Base-by-base conservation (phyloP, 2,113 vertebrate species). In the Hippocampus abdominalis region DNA sequence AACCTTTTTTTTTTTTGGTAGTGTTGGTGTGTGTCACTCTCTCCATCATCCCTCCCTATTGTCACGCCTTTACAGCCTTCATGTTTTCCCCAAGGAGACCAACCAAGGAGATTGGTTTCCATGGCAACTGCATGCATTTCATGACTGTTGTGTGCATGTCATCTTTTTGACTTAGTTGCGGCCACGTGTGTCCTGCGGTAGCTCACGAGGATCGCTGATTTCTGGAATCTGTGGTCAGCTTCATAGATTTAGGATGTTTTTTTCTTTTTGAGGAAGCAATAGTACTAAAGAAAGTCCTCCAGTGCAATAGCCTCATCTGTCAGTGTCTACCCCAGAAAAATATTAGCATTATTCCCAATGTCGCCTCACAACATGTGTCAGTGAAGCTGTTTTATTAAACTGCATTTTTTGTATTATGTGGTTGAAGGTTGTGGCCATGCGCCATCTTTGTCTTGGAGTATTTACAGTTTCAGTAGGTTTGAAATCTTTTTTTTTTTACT, bases 71-170 rank as follows among this genome's bases (percentile, higher is more conserved):
- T 20, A 32, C 65, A n/a, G 61, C 51, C 25, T 23, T 16, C 57
- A 15, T 9, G 0, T 64, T 70, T 76, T 65, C 59, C 42, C 2
- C 32, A 46, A 54, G 70, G 32, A 36, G 32, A 36, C 32, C 32
- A 36, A 36, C 2, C 32, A 46, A 54, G 70, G 77, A 77, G 72
- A 69, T 3, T 1, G 68, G 88, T 88, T 80, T 81, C 87, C 77
- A 79, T 86, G 83, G 67, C 64, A 81, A 88, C 72, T 12, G 11
- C 23, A 10, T 54, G 57, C 69, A 70, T 81, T 74, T 77, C 69
- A 73, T 66, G 63, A 64, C 61, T 13, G 63, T 72, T 39, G n/a
- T n/a, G 21, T 44, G 71, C 62, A 15, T 40, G 25, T 72, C 29
- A 68, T 27, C 42, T 68, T 49, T 6, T 53, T 39, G 64, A 75